Evolutionary conservation across 2,888 invertebrate genomes (phyloP).

Genomic region (Keiferia lycopersicella): DNA sequence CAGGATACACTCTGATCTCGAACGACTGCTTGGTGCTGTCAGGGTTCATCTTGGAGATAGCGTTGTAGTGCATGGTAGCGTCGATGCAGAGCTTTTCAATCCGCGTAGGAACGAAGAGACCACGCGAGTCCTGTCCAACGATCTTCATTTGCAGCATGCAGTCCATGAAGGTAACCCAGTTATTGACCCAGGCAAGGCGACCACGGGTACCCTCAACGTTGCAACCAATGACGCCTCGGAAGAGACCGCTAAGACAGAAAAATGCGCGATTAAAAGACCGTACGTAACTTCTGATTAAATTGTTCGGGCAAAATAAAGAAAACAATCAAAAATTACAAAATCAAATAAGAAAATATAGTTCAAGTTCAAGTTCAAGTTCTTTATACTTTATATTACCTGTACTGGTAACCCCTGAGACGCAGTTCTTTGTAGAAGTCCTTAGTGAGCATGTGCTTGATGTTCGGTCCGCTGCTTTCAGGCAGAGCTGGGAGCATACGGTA

Average conservation of each 20-base stretch:
- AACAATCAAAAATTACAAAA: too few species aligned
- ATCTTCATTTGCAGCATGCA: slow-evolving; percentile 93
- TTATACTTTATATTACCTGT: slow-evolving; percentile 71
- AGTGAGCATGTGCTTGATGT: slow-evolving; percentile 76
- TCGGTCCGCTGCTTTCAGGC: slow-evolving; percentile 61
- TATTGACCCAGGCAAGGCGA: slow-evolving; percentile 85
- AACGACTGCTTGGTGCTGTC: slow-evolving; percentile 69
- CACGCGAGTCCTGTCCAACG: slow-evolving; percentile 84
- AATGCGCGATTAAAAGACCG: neutral
- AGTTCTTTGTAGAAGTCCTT: slow-evolving; percentile 87
- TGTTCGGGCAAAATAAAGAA: too few species aligned
- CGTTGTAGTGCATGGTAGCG: slow-evolving; percentile 81
- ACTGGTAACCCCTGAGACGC: slow-evolving; percentile 86
- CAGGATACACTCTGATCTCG: slow-evolving; percentile 72
- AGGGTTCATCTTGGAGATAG: slow-evolving; percentile 72
- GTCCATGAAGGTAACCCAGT: slow-evolving; percentile 95
- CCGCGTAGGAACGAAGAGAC: slow-evolving; percentile 88
- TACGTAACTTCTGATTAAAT: too few species aligned
- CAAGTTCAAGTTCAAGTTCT: too few species aligned
- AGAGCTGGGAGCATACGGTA: slow-evolving; percentile 71
- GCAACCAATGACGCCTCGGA: slow-evolving; percentile 81
- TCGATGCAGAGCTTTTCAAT: slow-evolving; percentile 87
- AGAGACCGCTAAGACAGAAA: slow-evolving; percentile 70
- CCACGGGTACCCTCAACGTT: slow-evolving; percentile 77
- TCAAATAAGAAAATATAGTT: too few species aligned